Percentiles rank a stretch among this genome's conserved stretches.
phyloP scores from a whole-genome alignment of 2,888 invertebrate genomes.

The Aspidiotus rigidus region DNA sequence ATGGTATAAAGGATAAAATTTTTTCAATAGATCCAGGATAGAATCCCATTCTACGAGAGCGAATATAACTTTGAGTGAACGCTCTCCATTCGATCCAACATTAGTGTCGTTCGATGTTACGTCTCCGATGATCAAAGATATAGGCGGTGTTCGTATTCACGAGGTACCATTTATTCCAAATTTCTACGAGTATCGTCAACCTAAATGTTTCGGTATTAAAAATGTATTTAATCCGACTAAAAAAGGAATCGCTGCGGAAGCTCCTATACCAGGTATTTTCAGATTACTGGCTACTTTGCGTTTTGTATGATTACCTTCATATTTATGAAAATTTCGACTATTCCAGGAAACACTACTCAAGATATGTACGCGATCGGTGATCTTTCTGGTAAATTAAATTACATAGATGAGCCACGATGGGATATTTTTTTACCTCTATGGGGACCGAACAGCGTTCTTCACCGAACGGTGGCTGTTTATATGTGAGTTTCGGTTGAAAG shows the following conservation, averaged over 20 bases:
- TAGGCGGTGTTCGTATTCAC: slow-evolving; percentile 61
- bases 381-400: slow-evolving; percentile 74
- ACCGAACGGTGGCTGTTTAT: slow-evolving; percentile 69
- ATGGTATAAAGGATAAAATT: slow-evolving; percentile 19
- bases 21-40: slow-evolving; percentile 50
- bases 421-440: slow-evolving; percentile 77
- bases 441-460: slow-evolving; percentile 67
- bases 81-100: slow-evolving; percentile 75
- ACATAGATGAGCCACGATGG: slow-evolving; percentile 64
- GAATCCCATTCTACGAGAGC: slow-evolving; percentile 73
- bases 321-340: too few species aligned
- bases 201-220: slow-evolving; percentile 60
- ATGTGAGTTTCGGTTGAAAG: slow-evolving; percentile 47
- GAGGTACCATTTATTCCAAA: slow-evolving; percentile 58
- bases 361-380: slow-evolving; percentile 87
- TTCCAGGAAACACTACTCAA: slow-evolving; percentile 63
- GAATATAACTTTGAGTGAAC: slow-evolving; percentile 64
- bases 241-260: slow-evolving; percentile 38
- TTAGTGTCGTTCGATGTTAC: slow-evolving; percentile 49
- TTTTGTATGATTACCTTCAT: too few species aligned
- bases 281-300: neutral
- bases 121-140: slow-evolving; percentile 49
- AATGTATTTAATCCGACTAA: slow-evolving; percentile 64
- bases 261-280: slow-evolving; percentile 37
- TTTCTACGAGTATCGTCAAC: slow-evolving; percentile 41